These are phyloP conservation scores for Sebastes umbrosus DNA, from an alignment of 2,797 vertebrate species.

Conservation along the genomic window DNA sequence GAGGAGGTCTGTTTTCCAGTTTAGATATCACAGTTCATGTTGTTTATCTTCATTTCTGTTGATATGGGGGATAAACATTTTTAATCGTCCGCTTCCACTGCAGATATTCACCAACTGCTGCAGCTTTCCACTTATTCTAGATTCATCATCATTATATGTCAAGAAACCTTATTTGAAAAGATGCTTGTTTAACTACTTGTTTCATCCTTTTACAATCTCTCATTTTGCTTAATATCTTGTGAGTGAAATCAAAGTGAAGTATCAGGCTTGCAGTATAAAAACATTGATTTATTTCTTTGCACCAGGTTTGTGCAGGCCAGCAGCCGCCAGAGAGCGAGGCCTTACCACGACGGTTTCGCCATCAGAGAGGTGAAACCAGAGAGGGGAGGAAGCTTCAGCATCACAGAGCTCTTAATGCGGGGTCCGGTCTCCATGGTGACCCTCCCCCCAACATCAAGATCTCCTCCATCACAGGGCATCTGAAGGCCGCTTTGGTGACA, in stretches of 20 bases:
- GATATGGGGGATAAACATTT: background rate
- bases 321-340: slow-evolving; percentile 61
- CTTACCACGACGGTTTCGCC: slow-evolving; percentile 43
- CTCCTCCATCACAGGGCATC: slow-evolving; percentile 26
- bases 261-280: background rate
- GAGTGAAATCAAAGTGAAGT: background rate
- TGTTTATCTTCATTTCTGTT: background rate
- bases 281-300: slow-evolving; percentile 33
- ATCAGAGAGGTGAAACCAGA: slow-evolving; percentile 43
- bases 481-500: slow-evolving; percentile 15
- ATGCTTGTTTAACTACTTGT: background rate
- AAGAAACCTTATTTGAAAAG: background rate
- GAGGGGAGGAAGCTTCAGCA: slow-evolving; percentile 70
- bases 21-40: background rate
- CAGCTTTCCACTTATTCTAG: background rate
- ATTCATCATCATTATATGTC: background rate
- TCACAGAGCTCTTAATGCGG: slow-evolving; percentile 35
- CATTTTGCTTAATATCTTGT: background rate
- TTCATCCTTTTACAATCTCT: background rate
- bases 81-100: background rate
- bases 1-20: slow-evolving; percentile 74
- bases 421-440: slow-evolving; percentile 55
- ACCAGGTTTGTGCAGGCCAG: slow-evolving; percentile 70
- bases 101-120: background rate
- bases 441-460: slow-evolving; percentile 9